These are phyloP conservation scores for Crenuchus spilurus DNA, from an alignment of 2,797 vertebrate genomes.

Conservation along the genomic window DNA sequence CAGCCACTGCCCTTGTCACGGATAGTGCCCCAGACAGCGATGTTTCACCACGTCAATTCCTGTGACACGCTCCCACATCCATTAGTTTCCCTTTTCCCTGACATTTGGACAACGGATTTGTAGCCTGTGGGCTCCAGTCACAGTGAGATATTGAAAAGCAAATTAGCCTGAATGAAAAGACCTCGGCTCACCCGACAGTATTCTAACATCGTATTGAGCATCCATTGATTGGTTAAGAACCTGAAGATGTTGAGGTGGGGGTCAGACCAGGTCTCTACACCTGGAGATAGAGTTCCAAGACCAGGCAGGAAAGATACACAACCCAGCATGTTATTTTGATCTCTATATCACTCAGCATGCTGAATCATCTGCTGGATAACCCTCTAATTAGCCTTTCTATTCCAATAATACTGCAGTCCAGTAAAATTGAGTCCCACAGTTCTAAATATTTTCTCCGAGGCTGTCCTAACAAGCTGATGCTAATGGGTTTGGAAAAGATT, in stretches of 20 bases:
- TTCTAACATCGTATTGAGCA: constrained; percentile 6
- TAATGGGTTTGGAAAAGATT: constrained; percentile 11
- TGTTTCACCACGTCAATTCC: constrained; percentile 47
- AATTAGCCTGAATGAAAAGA: constrained; percentile 34
- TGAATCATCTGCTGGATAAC: not conserved
- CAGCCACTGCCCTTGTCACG: constrained; percentile 37
- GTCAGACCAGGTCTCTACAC: not conserved
- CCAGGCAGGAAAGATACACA: not conserved
- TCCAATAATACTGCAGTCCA: not conserved
- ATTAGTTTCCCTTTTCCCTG: constrained; percentile 36
- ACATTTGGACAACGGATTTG: constrained; percentile 40
- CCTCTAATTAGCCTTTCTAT: not conserved
- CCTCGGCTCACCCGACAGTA: constrained; percentile 8
- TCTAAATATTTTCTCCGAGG: not conserved
- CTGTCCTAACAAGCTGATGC: not conserved
- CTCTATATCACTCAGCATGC: not conserved
- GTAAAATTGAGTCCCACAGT: not conserved
- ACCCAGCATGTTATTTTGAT: not conserved
- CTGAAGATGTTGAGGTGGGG: constrained; percentile 6
- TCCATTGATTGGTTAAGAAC: constrained; percentile 40
- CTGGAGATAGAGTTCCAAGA: not conserved
- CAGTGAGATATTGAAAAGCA: constrained; percentile 37
- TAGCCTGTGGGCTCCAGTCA: not conserved
- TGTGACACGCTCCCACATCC: constrained; percentile 50
- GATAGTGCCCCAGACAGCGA: constrained; percentile 34